These are phyloP conservation scores for Mechanitis mazaeus DNA, from an alignment of 2,888 invertebrate genomes.

Conservation along the genomic window DNA sequence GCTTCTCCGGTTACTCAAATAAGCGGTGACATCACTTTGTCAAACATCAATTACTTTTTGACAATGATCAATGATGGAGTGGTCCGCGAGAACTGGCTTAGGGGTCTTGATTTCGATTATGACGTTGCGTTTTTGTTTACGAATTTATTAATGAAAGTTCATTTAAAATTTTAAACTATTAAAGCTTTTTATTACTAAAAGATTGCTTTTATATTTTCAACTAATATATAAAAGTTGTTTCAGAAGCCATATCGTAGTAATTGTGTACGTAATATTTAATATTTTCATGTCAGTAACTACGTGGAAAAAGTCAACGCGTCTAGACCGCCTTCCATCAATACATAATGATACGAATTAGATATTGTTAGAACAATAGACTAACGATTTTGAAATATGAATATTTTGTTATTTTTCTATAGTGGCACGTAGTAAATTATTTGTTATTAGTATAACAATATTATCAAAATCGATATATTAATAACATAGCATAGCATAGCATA, in stretches of 20 bases:
- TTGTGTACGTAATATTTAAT: conserved; percentile 30
- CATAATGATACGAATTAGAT: conserved; percentile 56
- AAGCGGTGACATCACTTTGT: conserved; percentile 66
- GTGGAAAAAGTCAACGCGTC: conserved; percentile 50
- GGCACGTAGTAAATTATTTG: not conserved
- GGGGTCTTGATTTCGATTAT: conserved; percentile 27
- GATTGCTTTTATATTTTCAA: not conserved
- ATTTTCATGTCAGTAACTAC: conserved; percentile 62
- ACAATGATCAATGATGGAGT: conserved; percentile 67
- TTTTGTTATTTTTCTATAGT: conserved; percentile 1
- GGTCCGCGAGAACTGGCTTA: conserved; percentile 32
- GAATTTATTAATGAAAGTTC: not conserved
- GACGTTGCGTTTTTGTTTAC: conserved; percentile 19
- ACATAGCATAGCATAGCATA: no score
- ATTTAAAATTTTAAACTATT: not conserved
- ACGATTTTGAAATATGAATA: conserved; percentile 3
- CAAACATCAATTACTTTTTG: conserved; percentile 68
- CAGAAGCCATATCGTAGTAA: conserved; percentile 12
- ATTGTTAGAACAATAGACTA: conserved; percentile 40
- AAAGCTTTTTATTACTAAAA: not conserved
- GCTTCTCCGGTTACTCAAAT: conserved; percentile 58
- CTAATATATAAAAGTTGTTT: not conserved
- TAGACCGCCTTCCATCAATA: conserved; percentile 62
- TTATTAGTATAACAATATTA: no score
- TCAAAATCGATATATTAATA: no score